Conservation (phyloP, 2,797 vertebrate species). For the Botia kubotai region DNA sequence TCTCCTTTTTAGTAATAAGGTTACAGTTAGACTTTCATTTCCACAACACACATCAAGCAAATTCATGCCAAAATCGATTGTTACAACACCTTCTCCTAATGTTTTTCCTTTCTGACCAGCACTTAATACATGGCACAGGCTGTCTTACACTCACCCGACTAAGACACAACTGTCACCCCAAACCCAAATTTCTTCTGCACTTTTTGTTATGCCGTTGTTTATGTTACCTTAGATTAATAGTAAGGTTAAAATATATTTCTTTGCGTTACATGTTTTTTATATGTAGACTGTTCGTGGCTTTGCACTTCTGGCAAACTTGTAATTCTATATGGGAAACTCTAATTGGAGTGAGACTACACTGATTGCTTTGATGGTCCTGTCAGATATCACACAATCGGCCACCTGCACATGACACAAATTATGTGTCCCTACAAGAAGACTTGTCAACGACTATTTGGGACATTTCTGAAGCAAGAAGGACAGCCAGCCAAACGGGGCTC, state of each 20-base stretch:
- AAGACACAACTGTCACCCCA: slow-evolving; percentile 32
- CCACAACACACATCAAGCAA: slow-evolving; percentile 56
- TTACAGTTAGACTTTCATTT: slow-evolving; percentile 52
- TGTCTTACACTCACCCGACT: slow-evolving; percentile 1
- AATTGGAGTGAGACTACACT: slow-evolving; percentile 63
- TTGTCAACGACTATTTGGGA: slow-evolving; percentile 49
- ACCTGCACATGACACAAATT: slow-evolving; percentile 70
- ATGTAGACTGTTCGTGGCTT: slow-evolving; percentile 68
- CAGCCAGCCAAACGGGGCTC: slow-evolving; percentile 44
- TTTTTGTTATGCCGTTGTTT: slow-evolving; percentile 1
- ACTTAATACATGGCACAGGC: slow-evolving; percentile 37
- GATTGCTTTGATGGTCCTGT: slow-evolving; percentile 60
- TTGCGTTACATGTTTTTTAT: slow-evolving; percentile 55
- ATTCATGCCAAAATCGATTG: slow-evolving; percentile 60
- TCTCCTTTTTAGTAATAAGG: slow-evolving; percentile 49
- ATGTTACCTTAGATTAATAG: slow-evolving; percentile 18
- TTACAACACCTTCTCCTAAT: slow-evolving; percentile 58
- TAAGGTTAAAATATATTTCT: background rate
- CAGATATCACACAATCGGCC: slow-evolving; percentile 63
- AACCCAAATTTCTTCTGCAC: slow-evolving; percentile 35
- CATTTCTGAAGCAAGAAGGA: slow-evolving; percentile 53
- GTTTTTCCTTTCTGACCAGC: slow-evolving; percentile 47
- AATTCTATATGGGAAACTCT: slow-evolving; percentile 75
- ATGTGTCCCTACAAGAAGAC: slow-evolving; percentile 56
- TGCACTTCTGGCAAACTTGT: slow-evolving; percentile 69